Conservation (phyloP, 1,140 invertebrate species). For the Drosophila willistoni region DNA sequence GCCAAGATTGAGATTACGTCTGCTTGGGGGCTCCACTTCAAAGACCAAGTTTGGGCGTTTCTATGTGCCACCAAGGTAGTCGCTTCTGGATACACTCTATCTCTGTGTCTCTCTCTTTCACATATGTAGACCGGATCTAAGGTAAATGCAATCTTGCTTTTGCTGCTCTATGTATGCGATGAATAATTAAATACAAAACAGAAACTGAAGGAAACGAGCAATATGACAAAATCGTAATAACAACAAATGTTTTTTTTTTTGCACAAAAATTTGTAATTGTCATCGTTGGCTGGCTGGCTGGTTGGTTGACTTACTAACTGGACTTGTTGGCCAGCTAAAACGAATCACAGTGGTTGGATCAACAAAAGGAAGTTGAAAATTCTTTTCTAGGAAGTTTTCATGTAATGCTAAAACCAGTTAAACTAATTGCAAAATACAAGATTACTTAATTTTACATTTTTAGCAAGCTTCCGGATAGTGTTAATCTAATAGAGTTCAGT, state of each 20-base stretch:
- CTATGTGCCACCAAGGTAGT: slow-evolving; percentile 51
- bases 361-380: slow-evolving; percentile 18
- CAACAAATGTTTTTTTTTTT: slow-evolving; percentile 41
- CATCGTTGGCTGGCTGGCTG: slow-evolving; percentile 42
- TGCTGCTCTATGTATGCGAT: slow-evolving; percentile 38
- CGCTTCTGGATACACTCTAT: slow-evolving; percentile 37
- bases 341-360: slow-evolving; percentile 33
- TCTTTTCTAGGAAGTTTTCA: slow-evolving; percentile 2
- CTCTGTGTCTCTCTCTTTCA: background rate
- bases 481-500: no score
- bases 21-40: slow-evolving; percentile 34
- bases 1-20: slow-evolving; percentile 53
- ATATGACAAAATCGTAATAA: slow-evolving; percentile 58
- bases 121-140: slow-evolving; percentile 52
- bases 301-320: slow-evolving; percentile 13
- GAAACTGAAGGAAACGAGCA: slow-evolving; percentile 55
- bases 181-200: slow-evolving; percentile 67
- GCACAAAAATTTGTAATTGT: slow-evolving; percentile 67
- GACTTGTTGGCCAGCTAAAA: slow-evolving; percentile 8
- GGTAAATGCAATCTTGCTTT: slow-evolving; percentile 35
- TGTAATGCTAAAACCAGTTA: background rate
- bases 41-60: slow-evolving; percentile 46
- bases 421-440: background rate
- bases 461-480: no score
- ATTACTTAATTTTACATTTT: background rate